Percentiles rank a stretch among this genome's conserved stretches.
Evolutionary conservation across 35 echinoderm and acorn worm species (phyloP).

Genomic region (Lytechinus pictus): DNA sequence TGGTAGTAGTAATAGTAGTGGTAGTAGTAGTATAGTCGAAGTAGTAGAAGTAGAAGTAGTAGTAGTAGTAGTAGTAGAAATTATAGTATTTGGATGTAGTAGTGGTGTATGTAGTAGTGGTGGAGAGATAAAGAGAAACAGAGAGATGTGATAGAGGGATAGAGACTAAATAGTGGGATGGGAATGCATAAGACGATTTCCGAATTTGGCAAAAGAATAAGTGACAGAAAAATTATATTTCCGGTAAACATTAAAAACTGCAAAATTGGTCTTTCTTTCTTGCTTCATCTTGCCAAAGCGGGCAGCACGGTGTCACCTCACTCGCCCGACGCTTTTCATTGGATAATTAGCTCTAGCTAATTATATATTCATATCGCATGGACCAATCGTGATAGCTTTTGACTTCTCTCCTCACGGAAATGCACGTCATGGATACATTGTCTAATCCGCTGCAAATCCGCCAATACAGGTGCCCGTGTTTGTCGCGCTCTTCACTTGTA

Average conservation of each 20-base stretch:
- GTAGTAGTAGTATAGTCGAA: too few species aligned
- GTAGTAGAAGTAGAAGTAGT: too few species aligned
- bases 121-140: not conserved
- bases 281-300: too few species aligned
- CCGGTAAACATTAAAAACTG: too few species aligned
- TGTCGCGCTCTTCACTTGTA: not conserved
- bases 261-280: too few species aligned
- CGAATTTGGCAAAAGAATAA: not conserved
- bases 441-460: too few species aligned
- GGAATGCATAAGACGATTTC: not conserved
- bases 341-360: not conserved
- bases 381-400: not conserved
- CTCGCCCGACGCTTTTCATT: not conserved
- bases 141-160: not conserved
- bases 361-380: not conserved
- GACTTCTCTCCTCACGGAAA: not conserved
- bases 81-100: too few species aligned
- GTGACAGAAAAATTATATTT: too few species aligned
- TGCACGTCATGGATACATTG: not conserved
- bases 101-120: not conserved
- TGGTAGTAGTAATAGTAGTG: not conserved
- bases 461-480: too few species aligned
- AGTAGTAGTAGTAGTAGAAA: too few species aligned
- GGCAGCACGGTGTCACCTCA: not conserved
- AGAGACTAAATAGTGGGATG: not conserved